Conservation (phyloP, 64 coral and sea anemone species). For the Dendrophyllia cribrosa region DNA sequence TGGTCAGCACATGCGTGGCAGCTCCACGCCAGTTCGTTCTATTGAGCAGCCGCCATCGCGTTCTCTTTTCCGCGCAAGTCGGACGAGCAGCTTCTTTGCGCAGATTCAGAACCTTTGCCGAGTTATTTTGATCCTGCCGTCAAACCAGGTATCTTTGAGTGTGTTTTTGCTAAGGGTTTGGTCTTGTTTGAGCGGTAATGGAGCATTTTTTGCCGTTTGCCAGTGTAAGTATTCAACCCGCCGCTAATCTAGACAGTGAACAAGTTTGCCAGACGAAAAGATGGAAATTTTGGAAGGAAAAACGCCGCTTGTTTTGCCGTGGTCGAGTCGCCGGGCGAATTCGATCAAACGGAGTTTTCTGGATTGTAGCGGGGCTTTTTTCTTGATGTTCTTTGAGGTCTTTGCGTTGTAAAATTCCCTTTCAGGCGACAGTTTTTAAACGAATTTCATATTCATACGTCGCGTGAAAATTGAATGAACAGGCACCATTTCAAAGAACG, state of each 20-base stretch:
- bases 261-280: conserved; percentile 41
- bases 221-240: conserved; percentile 81
- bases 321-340: not conserved
- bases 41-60: conserved; percentile 99
- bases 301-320: not conserved
- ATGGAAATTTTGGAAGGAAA: conserved; percentile 56
- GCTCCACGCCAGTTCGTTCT: conserved; percentile 67
- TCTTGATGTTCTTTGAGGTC: not conserved
- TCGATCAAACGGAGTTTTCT: not conserved
- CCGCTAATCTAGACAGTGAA: conserved; percentile 51
- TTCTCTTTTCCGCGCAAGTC: conserved; percentile 92
- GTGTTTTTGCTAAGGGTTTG: conserved; percentile 77
- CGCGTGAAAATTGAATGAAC: conserved; percentile 46
- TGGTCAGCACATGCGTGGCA: conserved; percentile 95
- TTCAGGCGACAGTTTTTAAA: conserved; percentile 3
- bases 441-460: conserved; percentile 55
- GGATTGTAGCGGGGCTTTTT: not conserved
- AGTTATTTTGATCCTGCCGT: conserved; percentile 90
- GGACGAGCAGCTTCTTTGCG: conserved; percentile 97
- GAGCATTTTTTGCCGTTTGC: conserved; percentile 49
- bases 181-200: conserved; percentile 83
- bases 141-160: conserved; percentile 94
- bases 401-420: not conserved
- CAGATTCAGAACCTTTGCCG: conserved; percentile 97
- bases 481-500: not conserved